Evolutionary conservation across 2,113 vertebrate species (phyloP), one percentile per base, ranked within the genome.

Genomic region (Thalassarche chlororhynchos): DNA sequence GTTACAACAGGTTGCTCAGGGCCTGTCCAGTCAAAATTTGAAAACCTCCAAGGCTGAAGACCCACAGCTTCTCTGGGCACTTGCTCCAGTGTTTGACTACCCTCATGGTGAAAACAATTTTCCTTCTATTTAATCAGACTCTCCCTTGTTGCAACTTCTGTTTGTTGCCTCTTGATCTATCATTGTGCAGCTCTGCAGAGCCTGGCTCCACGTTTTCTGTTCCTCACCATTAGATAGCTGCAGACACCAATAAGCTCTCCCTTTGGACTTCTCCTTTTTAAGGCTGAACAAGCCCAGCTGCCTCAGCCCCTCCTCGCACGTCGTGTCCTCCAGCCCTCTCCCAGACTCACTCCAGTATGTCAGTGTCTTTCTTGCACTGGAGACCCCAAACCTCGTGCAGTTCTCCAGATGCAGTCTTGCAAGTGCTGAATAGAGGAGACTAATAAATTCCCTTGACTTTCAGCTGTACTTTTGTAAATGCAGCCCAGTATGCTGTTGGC

Each of bases 241-340:
- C 10, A 91, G 70, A 47, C 5, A 77, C 17, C 18, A 66, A 8
- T 34, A 52, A 52, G 3, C 9, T 81, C 24, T 84, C 19, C 24
- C 23, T 14, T 47, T 51, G 54, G 20, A 64, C 31, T 62, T 83
- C 32, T 55, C 8, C 49, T 18, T 87, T 75, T 65, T 34, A 61
- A 93, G 47, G 55, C 38, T 36, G 46, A 90, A 46, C 18, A 52
- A 84, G 26, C 26, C 23, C 69, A 84, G 49, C 40, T 91, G 7
- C 26, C 34, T 61, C 54, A 65, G 62, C 18, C 49, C 38, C 42
- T 92, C 44, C 38, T 80, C 0, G 0, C 28, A 12, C 2, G 0
- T 8, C 6, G 0, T 42, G 61, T 47, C 46, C 66, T 88, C 36
- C 70, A 90, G 42, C 17, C 25, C 61, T 21, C 52, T 64, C 19